Evolutionary conservation across 2,888 invertebrate genomes (phyloP).

Genomic region (Drosophila nr. medialis): DNA sequence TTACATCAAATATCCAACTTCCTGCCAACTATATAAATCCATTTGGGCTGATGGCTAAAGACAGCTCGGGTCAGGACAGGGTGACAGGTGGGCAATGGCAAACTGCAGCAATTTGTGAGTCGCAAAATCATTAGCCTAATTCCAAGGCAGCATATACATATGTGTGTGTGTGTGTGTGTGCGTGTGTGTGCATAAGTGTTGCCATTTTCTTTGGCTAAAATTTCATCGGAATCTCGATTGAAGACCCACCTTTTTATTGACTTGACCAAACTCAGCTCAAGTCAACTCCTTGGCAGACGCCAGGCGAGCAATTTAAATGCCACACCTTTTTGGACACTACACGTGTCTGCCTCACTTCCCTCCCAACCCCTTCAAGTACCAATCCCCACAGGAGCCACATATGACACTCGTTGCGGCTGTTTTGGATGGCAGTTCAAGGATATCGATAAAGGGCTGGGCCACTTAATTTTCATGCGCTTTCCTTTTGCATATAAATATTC

Average conservation of each 20-base stretch:
- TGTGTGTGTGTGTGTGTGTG: conserved; percentile 8
- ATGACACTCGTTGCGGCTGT: conserved; percentile 53
- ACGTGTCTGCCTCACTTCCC: not conserved
- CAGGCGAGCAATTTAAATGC: conserved; percentile 74
- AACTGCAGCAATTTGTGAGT: conserved; percentile 75
- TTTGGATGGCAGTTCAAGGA: conserved; percentile 70
- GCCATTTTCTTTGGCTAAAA: conserved; percentile 55
- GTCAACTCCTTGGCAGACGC: conserved; percentile 69
- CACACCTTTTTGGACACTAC: conserved; percentile 53
- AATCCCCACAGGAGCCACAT: conserved; percentile 41
- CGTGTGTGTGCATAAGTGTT: conserved; percentile 39
- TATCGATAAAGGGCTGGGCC: conserved; percentile 67
- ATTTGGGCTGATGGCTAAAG: conserved; percentile 26
- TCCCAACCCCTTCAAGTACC: no score
- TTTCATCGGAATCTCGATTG: conserved; percentile 51
- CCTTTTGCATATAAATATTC: not conserved
- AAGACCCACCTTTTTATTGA: conserved; percentile 46
- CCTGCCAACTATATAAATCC: conserved; percentile 16
- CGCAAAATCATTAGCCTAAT: conserved; percentile 76
- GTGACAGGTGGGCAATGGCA: conserved; percentile 22
- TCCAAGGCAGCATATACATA: conserved; percentile 29
- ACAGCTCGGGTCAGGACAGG: not conserved
- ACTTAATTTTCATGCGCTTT: conserved; percentile 47
- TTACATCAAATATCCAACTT: not conserved
- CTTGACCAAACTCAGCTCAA: conserved; percentile 24